Evolutionary conservation across 1,140 invertebrate species (phyloP).

Genomic region (Drosophila baimaii): DNA sequence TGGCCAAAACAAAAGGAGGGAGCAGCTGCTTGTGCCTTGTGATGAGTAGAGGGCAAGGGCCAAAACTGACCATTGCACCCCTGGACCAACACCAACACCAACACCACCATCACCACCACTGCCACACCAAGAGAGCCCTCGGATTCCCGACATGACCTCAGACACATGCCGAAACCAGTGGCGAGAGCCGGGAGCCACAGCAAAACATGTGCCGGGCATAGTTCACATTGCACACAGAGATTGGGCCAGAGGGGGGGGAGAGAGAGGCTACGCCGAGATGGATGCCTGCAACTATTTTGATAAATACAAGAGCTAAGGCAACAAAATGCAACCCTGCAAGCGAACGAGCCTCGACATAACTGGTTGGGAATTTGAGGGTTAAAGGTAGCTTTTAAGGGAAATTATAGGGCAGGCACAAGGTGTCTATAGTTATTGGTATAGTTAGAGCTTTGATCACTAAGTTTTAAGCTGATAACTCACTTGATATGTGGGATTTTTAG

Average conservation of each 20-base stretch:
- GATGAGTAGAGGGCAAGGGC: not conserved
- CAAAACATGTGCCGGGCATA: slow-evolving; percentile 38
- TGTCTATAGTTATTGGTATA: not conserved
- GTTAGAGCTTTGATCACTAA: not conserved
- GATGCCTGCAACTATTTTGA: slow-evolving; percentile 32
- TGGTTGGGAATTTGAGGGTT: slow-evolving; percentile 6
- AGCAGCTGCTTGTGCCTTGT: not conserved
- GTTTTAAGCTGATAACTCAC: no score
- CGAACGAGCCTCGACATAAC: not conserved
- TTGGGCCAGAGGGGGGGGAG: not conserved
- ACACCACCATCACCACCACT: not conserved
- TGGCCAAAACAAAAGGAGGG: slow-evolving; percentile 9
- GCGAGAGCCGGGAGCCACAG: slow-evolving; percentile 19
- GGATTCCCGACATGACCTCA: slow-evolving; percentile 43
- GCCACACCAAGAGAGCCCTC: slow-evolving; percentile 8
- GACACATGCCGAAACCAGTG: slow-evolving; percentile 41
- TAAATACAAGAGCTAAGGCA: slow-evolving; percentile 18
- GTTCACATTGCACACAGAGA: slow-evolving; percentile 34
- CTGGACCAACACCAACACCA: no score
- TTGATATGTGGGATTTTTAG: no score
- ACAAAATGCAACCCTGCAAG: not conserved
- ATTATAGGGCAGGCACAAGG: no score
- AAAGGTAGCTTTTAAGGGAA: not conserved
- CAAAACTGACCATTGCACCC: slow-evolving; percentile 1
- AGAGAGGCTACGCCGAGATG: slow-evolving; percentile 1